These are phyloP conservation scores for Ostrea edulis DNA, from an alignment of 1,140 invertebrate species.

Conservation along the genomic window DNA sequence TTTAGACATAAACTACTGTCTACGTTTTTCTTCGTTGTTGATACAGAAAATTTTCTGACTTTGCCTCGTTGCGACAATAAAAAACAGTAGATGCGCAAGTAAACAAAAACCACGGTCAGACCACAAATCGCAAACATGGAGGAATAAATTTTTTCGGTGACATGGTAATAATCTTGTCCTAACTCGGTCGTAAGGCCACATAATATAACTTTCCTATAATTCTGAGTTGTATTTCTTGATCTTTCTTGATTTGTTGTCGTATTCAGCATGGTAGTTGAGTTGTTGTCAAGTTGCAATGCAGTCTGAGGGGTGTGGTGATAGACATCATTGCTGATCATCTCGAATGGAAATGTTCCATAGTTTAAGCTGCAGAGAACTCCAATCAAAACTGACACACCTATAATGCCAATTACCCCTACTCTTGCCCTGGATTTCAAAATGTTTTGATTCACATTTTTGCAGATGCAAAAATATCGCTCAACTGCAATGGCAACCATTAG, in stretches of 20 bases:
- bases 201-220: constrained; percentile 47
- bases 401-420: constrained; percentile 56
- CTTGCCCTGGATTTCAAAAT: constrained; percentile 65
- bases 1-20: constrained; percentile 42
- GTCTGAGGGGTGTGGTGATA: background rate
- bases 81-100: constrained; percentile 62
- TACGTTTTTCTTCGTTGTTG: constrained; percentile 29
- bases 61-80: constrained; percentile 47
- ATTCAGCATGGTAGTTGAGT: background rate
- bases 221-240: background rate
- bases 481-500: constrained; percentile 72
- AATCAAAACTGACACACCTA: constrained; percentile 55
- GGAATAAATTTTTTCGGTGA: constrained; percentile 64
- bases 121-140: constrained; percentile 66
- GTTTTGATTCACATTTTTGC: constrained; percentile 63
- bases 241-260: background rate
- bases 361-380: constrained; percentile 64
- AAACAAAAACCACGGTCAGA: constrained; percentile 65
- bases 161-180: constrained; percentile 43
- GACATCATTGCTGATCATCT: background rate
- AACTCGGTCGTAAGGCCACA: constrained; percentile 19
- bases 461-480: constrained; percentile 73
- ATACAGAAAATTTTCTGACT: background rate
- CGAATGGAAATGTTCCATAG: constrained; percentile 36
- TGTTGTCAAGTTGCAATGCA: background rate